phyloP scores from a whole-genome alignment of 2,888 invertebrate species.

The Yponomeuta plumbellus region DNA sequence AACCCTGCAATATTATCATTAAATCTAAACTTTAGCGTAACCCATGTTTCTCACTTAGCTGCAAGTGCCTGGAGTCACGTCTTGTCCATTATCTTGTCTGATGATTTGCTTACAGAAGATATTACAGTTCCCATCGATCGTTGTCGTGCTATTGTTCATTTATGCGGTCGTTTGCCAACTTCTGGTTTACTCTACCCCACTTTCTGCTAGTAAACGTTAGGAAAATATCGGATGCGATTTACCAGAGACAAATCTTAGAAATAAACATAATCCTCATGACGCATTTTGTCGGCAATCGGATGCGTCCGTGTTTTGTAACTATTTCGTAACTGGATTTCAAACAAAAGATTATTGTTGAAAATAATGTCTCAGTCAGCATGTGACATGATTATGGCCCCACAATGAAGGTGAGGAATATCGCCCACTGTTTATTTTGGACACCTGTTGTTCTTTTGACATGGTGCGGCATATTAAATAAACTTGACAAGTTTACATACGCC shows the following conservation, averaged over 20 bases:
- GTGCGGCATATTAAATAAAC: conserved; percentile 20
- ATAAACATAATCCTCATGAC: no score
- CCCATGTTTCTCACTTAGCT: conserved; percentile 30
- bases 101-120: conserved; percentile 29
- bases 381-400: neutral
- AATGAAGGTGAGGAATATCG: conserved; percentile 20
- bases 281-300: no score
- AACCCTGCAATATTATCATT: neutral
- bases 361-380: neutral
- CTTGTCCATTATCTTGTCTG: conserved; percentile 41
- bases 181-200: conserved; percentile 9
- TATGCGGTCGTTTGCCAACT: conserved; percentile 16
- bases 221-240: neutral
- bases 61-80: conserved; percentile 38
- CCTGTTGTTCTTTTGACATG: conserved; percentile 32
- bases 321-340: no score
- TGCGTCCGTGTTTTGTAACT: no score
- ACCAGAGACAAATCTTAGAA: neutral
- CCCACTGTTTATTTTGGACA: conserved; percentile 20
- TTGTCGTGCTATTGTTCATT: conserved; percentile 23
- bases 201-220: conserved; percentile 13
- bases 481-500: conserved; percentile 19
- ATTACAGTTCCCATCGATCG: conserved; percentile 33
- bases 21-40: conserved; percentile 9
- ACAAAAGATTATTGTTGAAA: neutral